Evolutionary conservation across 2,797 vertebrate genomes (phyloP).

Genomic region (Neoniphon sammara): DNA sequence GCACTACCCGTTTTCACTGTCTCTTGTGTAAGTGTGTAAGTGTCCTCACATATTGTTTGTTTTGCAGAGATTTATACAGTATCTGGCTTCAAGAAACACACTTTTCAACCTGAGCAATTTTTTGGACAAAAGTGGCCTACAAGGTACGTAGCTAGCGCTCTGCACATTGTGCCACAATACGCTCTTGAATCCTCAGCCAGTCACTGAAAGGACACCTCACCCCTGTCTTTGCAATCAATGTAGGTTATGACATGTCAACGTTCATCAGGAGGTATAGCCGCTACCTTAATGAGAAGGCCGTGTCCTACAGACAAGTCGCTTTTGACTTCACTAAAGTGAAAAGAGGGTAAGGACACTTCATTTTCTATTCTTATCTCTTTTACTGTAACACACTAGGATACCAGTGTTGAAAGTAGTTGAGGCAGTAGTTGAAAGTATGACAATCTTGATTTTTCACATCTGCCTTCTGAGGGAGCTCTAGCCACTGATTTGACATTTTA

Average conservation of each 20-base stretch:
- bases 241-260: conserved; percentile 95
- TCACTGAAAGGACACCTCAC: background rate
- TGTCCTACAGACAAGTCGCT: conserved; percentile 96
- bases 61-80: conserved; percentile 94
- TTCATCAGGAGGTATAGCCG: conserved; percentile 95
- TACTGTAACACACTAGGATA: background rate
- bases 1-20: background rate
- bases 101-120: conserved; percentile 98
- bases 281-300: conserved; percentile 96
- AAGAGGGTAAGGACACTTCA: conserved; percentile 87
- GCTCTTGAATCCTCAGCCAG: background rate
- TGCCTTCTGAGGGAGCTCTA: background rate
- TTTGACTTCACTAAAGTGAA: conserved; percentile 99
- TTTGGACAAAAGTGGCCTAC: conserved; percentile 96
- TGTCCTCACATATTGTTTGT: conserved; percentile 42
- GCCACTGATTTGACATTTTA: too few species aligned
- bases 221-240: conserved; percentile 42
- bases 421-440: background rate
- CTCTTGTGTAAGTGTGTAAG: conserved; percentile 9
- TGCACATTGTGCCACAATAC: background rate
- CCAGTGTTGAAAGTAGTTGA: background rate
- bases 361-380: conserved; percentile 3
- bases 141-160: conserved; percentile 83
- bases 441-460: background rate
- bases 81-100: conserved; percentile 96